Evolutionary conservation across 2,797 vertebrate species (phyloP).

Genomic region (Falco berigora): DNA sequence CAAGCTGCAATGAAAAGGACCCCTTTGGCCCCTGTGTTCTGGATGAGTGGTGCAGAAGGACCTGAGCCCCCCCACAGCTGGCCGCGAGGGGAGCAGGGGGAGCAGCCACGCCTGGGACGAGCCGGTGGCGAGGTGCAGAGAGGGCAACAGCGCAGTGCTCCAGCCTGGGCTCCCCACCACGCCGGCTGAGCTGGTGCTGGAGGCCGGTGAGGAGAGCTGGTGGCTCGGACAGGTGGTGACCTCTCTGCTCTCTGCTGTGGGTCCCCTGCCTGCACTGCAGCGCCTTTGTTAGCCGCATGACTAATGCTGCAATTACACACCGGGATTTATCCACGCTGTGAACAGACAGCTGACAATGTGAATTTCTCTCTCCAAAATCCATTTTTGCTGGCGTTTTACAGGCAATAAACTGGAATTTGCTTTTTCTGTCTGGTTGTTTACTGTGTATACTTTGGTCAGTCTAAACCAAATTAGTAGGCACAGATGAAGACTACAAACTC

Average conservation of each 20-base stretch:
- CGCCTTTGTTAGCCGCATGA: background rate
- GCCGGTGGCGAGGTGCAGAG: accelerated
- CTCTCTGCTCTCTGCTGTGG: background rate
- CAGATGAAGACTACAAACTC: background rate
- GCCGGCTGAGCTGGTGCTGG: background rate
- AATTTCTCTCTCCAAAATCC: background rate
- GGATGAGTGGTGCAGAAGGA: background rate
- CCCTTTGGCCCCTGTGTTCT: background rate
- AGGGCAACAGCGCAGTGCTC: accelerated
- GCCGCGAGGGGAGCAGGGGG: background rate
- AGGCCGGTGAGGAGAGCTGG: background rate
- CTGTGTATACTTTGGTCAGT: background rate
- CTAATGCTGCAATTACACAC: background rate
- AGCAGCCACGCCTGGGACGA: background rate
- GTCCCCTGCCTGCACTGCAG: background rate
- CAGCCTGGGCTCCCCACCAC: background rate
- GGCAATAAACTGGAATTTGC: background rate
- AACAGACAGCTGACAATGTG: background rate
- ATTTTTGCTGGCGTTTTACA: background rate
- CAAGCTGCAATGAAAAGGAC: background rate
- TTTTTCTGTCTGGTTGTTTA: background rate
- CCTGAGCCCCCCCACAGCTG: background rate
- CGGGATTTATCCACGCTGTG: accelerated
- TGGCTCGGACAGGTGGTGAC: background rate
- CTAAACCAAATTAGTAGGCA: background rate